Base-by-base conservation (phyloP, 2,888 invertebrate species). In the Cybosia mesomella region DNA sequence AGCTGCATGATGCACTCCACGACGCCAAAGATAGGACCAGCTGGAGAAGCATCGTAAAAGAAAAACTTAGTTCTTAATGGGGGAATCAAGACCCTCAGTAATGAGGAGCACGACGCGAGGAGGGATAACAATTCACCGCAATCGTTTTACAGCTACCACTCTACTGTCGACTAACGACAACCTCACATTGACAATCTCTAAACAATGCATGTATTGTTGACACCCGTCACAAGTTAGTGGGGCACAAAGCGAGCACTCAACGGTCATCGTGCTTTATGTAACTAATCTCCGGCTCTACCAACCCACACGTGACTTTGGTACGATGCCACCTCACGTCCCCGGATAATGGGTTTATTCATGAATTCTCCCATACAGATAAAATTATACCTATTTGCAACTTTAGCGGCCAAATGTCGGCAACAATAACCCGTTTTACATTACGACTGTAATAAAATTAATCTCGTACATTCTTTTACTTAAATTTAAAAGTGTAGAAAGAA, bases 331-430 rank as follows among this genome's bases (percentile, higher is more conserved):
- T 82, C 85, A 85, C 85, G 85, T 84, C 49, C 79, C 32, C 63
- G 70, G 72, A 75, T 84, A 82, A 86, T 83, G 72, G 82, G 73
- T 71, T 79, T 81, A 82, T 83, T 83, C 84, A 80, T 81, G 81
- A 80, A 82, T 81, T 75, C 79, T 65, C 62, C 66, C 71, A 72
- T 72, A 73, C 67, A 71, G 71, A 79, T 77, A 74, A 71, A 73
- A 77, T 73, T 77, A 74, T 77, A 81, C 72, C 69, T 70, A 69
- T 73, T 68, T 60, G 63, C 65, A 70, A 75, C 73, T 80, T 76
- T 73, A 80, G 73, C 71, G 79, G 63, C 54, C 59, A 67, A 65
- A 70, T 58, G 24, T 63, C 13, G 34, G 28, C 54, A 55, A 36
- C 32, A 60, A 39, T 64, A 24, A n/a, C 53, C 13, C 8, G 7